A percentile compares a stretch with the other conserved stretches of the same genome.
Evolutionary conservation across 2,888 invertebrate genomes (phyloP).

Genomic region (Heliconius ethilla): DNA sequence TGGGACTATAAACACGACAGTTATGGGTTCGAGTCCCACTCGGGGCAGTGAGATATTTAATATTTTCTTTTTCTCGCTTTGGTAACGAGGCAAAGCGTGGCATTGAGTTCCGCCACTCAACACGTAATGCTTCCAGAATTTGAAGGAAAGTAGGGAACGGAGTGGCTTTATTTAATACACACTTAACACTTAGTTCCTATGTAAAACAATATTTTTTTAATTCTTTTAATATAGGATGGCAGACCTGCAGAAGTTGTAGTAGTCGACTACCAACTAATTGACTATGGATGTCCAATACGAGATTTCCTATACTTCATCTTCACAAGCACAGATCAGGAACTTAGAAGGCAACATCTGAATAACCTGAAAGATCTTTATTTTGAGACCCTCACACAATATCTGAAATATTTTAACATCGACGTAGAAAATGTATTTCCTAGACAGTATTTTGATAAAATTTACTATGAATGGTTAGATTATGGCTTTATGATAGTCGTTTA

Average conservation of each 20-base stretch:
- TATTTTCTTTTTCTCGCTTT: too few relatives aligned
- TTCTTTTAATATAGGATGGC: constrained; percentile 51
- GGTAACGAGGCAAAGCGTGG: too few relatives aligned
- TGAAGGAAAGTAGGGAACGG: too few relatives aligned
- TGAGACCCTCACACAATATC: constrained; percentile 50
- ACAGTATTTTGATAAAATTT: constrained; percentile 55
- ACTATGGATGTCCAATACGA: constrained; percentile 55
- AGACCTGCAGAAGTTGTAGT: constrained; percentile 48
- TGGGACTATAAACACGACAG: too few relatives aligned
- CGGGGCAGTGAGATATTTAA: too few relatives aligned
- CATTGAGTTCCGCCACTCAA: too few relatives aligned
- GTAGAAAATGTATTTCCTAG: constrained; percentile 53
- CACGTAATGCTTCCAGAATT: too few relatives aligned
- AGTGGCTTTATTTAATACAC: too few relatives aligned
- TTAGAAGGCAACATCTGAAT: constrained; percentile 53
- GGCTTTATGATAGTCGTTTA: constrained; percentile 53
- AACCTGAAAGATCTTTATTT: constrained; percentile 57
- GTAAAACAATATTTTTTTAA: too few relatives aligned
- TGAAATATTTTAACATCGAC: constrained; percentile 54
- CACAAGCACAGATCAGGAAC: constrained; percentile 53
- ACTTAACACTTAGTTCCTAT: too few relatives aligned
- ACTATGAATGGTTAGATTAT: constrained; percentile 53
- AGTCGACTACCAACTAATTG: constrained; percentile 58
- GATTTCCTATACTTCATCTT: constrained; percentile 60
- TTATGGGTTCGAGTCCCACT: too few relatives aligned